Conservation (phyloP, 2,113 vertebrate species). For the Australoheros scitulus region DNA sequence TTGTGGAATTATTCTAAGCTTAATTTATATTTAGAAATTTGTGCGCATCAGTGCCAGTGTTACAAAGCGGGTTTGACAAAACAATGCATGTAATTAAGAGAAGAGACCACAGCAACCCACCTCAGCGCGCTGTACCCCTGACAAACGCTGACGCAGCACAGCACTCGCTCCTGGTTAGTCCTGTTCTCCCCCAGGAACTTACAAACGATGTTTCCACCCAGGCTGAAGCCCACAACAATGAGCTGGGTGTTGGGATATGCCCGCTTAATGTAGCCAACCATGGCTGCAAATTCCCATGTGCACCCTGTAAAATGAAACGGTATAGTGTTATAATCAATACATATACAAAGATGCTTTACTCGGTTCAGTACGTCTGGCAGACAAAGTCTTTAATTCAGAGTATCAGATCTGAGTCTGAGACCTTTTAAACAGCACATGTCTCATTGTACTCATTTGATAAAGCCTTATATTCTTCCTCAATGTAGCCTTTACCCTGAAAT, state of each 20-base stretch:
- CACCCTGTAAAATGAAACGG: slow-evolving; percentile 82
- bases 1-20: slow-evolving; percentile 8
- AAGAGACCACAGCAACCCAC: slow-evolving; percentile 75
- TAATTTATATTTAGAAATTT: slow-evolving; percentile 18
- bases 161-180: slow-evolving; percentile 91
- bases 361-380: slow-evolving; percentile 21
- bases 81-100: slow-evolving; percentile 22
- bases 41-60: background rate
- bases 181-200: slow-evolving; percentile 94
- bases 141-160: slow-evolving; percentile 95
- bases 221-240: slow-evolving; percentile 95
- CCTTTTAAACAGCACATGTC: background rate
- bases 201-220: slow-evolving; percentile 98
- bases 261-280: slow-evolving; percentile 96
- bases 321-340: slow-evolving; percentile 27
- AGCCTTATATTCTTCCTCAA: background rate
- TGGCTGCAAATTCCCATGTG: slow-evolving; percentile 96
- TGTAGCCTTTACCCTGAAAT: background rate
- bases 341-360: background rate
- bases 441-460: background rate
- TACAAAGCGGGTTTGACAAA: background rate
- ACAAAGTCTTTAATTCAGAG: slow-evolving; percentile 33
- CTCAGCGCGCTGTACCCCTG: slow-evolving; percentile 96
- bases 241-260: slow-evolving; percentile 88
- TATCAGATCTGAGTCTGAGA: background rate